Evolutionary conservation across 2,888 invertebrate species (phyloP).

Genomic region (Keiferia lycopersicella): DNA sequence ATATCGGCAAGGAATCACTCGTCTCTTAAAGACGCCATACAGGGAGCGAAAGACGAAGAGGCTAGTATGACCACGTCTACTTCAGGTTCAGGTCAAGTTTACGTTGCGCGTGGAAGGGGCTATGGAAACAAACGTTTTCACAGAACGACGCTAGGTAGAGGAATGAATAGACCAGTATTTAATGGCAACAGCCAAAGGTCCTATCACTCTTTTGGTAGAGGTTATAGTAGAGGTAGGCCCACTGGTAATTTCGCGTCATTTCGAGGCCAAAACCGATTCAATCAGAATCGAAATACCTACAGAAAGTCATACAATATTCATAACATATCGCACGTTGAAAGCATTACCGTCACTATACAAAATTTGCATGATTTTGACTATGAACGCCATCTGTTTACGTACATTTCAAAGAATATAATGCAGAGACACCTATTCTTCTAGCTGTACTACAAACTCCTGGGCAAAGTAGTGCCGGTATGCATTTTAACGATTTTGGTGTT

Average conservation of each 20-base stretch:
- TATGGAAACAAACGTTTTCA: neutral
- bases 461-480: no score
- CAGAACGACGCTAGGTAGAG: neutral
- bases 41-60: slow-evolving; percentile 9
- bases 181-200: neutral
- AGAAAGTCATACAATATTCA: neutral
- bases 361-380: no score
- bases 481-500: no score
- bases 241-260: neutral
- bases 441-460: no score
- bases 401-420: no score
- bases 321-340: no score
- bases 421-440: no score
- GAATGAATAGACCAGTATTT: neutral
- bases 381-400: no score
- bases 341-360: no score
- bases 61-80: neutral
- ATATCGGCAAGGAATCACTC: neutral
- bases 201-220: neutral
- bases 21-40: neutral
- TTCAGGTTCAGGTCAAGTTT: neutral
- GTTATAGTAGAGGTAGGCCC: neutral
- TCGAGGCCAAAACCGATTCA: neutral
- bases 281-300: neutral
- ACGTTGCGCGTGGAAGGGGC: neutral